These are phyloP conservation scores for Mungos mungo DNA, from an alignment of 2,113 vertebrate species.

Conservation along the genomic window DNA sequence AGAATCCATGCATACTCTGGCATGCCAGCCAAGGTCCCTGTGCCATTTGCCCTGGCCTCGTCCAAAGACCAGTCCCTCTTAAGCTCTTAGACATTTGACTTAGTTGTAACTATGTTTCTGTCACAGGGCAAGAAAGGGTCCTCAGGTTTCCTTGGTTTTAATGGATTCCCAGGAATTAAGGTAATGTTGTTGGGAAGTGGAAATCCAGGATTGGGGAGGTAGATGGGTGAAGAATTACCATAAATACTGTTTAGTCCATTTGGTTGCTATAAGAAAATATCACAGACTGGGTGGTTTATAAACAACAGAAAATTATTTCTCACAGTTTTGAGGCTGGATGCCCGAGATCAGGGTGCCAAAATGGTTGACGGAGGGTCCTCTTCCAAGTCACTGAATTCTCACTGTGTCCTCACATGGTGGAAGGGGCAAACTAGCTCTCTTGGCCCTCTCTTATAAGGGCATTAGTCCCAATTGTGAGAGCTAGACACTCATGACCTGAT, in stretches of 20 bases:
- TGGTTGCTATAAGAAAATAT: not conserved
- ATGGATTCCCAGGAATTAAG: conserved; percentile 88
- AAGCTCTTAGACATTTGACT: not conserved
- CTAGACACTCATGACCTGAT: not conserved
- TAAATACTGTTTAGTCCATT: not conserved
- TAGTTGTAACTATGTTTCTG: conserved; percentile 46
- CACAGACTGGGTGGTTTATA: not conserved
- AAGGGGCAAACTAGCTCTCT: not conserved
- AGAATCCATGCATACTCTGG: not conserved
- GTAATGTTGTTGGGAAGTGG: conserved; percentile 80
- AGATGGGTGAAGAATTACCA: not conserved
- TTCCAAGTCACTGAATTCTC: not conserved
- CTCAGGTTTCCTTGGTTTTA: conserved; percentile 84
- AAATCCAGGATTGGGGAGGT: not conserved
- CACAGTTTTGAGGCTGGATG: not conserved
- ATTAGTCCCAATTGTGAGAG: not conserved
- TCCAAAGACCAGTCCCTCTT: not conserved
- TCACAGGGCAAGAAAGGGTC: conserved; percentile 85
- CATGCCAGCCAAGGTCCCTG: not conserved
- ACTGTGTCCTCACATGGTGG: not conserved
- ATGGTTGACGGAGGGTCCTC: not conserved
- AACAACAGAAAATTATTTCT: not conserved
- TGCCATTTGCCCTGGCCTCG: not conserved
- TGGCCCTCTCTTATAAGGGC: not conserved
- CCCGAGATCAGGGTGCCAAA: not conserved